These are phyloP conservation scores for Parazoanthus swiftii DNA, from an alignment of 92 coral and sea anemone species.

Conservation along the genomic window DNA sequence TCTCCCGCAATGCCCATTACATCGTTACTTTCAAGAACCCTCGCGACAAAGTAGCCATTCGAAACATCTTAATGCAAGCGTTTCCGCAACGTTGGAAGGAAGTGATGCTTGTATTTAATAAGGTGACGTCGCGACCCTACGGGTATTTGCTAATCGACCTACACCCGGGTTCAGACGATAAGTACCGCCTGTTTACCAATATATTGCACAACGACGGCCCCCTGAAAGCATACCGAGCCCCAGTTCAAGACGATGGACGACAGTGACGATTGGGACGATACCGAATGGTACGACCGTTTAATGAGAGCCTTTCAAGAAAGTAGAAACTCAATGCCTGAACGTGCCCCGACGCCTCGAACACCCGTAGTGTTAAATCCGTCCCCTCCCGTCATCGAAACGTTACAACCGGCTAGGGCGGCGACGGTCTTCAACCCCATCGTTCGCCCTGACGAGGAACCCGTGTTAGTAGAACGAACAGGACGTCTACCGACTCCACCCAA, in stretches of 20 bases:
- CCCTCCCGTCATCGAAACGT: conserved; percentile 13
- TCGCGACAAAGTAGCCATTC: too few species aligned
- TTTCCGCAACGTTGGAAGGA: background rate
- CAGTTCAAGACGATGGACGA: background rate
- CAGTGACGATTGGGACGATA: conserved; percentile 12
- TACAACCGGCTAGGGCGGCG: conserved; percentile 14
- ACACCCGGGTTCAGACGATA: conserved; percentile 6
- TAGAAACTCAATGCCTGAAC: background rate
- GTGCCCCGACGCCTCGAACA: conserved; percentile 14
- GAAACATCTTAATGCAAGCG: too few species aligned
- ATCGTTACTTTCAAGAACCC: too few species aligned
- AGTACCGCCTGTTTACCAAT: conserved; percentile 7
- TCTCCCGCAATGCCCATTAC: too few species aligned
- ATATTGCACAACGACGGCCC: background rate
- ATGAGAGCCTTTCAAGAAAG: conserved; percentile 13
- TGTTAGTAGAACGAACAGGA: background rate
- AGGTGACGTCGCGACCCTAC: conserved; percentile 11
- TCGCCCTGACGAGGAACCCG: conserved; percentile 2
- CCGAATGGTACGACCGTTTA: background rate
- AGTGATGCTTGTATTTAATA: conserved; percentile 1
- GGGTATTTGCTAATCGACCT: conserved; percentile 8
- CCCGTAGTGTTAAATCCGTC: background rate
- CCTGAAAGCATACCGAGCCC: conserved; percentile 11
- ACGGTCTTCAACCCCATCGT: background rate
- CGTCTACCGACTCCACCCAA: too few species aligned